Conservation (phyloP, 2,113 vertebrate species). For the Rutilus rutilus region DNA sequence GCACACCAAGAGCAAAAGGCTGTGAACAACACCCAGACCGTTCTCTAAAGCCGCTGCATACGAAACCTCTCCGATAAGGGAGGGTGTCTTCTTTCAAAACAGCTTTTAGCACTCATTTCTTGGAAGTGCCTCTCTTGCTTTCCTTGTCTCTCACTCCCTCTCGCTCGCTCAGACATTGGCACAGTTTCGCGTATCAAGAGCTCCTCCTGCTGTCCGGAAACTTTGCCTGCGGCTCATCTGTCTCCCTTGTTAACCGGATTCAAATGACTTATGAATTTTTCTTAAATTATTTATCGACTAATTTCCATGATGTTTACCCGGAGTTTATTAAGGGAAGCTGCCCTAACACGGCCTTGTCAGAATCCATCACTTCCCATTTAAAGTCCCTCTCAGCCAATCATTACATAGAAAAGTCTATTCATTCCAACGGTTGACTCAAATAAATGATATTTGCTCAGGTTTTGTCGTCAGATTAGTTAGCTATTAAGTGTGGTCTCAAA, state of each 20-base stretch:
- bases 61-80: constrained; percentile 69
- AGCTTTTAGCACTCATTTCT: constrained; percentile 71
- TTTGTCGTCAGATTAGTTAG: constrained; percentile 42
- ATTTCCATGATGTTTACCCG: constrained; percentile 75
- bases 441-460: constrained; percentile 2
- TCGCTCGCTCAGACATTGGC: constrained; percentile 21
- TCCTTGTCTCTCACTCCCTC: constrained; percentile 59
- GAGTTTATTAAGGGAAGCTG: constrained; percentile 77
- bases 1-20: constrained; percentile 35
- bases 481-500: constrained; percentile 38
- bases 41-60: constrained; percentile 54
- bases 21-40: constrained; percentile 66
- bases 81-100: constrained; percentile 69
- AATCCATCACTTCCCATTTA: constrained; percentile 66
- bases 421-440: constrained; percentile 56
- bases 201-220: constrained; percentile 65
- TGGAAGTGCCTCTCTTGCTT: constrained; percentile 64
- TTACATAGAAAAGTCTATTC: constrained; percentile 65
- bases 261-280: constrained; percentile 77
- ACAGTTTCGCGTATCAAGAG: constrained; percentile 63
- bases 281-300: constrained; percentile 79
- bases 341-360: constrained; percentile 68
- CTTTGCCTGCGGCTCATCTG: background rate
- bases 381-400: constrained; percentile 56
- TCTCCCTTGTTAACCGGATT: constrained; percentile 67